Percentiles rank a stretch among this genome's conserved stretches.
Conservation (phyloP, 2,113 vertebrate genomes). For the Maylandia zebra region DNA sequence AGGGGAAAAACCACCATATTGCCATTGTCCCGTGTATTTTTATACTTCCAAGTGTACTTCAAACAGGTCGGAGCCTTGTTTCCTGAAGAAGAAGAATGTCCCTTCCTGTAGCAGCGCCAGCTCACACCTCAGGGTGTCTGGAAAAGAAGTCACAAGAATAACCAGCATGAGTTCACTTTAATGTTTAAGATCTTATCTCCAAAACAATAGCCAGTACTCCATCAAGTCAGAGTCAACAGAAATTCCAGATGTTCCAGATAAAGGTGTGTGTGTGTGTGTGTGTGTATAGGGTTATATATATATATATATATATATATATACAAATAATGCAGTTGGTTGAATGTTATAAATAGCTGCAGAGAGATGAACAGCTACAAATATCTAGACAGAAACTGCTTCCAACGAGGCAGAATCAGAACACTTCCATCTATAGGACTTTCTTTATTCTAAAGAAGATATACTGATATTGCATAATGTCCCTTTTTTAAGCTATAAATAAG, state of each 20-base stretch:
- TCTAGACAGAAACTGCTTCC: neutral
- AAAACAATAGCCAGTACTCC: slow-evolving; percentile 24
- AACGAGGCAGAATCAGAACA: neutral
- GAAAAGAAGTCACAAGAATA: neutral
- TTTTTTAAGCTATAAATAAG: neutral
- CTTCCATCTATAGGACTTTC: neutral
- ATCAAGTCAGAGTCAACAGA: neutral
- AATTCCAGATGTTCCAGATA: neutral
- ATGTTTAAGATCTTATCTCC: slow-evolving; percentile 5
- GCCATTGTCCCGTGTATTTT: neutral
- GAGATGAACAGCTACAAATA: fast-evolving
- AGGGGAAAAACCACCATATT: neutral
- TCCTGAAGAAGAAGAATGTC: neutral
- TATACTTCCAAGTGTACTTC: neutral
- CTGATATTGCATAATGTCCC: neutral
- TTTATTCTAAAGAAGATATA: neutral
- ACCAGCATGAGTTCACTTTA: neutral
- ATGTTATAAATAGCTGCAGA: neutral
- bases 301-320: too few species aligned
- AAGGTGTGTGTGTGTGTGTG: neutral
- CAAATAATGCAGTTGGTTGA: neutral
- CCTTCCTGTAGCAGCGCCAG: slow-evolving; percentile 8
- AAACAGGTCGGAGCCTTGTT: neutral
- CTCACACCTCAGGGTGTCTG: slow-evolving; percentile 30
- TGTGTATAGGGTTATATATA: too few species aligned